Evolutionary conservation across 1,140 invertebrate species (phyloP), one percentile per base, ranked within the genome.

Genomic region (Chironomus striatipennis): DNA sequence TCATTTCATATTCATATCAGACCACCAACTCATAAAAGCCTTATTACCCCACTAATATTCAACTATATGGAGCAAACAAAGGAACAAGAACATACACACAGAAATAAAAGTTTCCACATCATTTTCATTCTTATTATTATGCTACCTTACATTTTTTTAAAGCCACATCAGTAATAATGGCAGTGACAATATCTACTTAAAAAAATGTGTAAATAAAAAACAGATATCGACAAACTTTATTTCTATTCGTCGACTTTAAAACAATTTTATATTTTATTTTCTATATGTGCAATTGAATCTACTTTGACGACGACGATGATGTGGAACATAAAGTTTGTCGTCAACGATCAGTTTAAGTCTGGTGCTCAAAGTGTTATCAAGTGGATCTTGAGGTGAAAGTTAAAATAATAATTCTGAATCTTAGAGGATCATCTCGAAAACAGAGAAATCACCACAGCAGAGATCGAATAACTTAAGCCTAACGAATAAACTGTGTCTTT

Each of bases 401-500:
- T 9, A 57, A 57, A 57, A 57, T 7, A 18, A 9, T 20, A 2
- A 20, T n/a, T n/a, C n/a, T n/a, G n/a, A n/a, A n/a, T n/a, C n/a
- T n/a, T n/a, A n/a, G n/a, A n/a, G n/a, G n/a, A n/a, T n/a, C n/a
- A n/a, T n/a, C n/a, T n/a, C n/a, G n/a, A 18, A 17, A 2, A 17
- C n/a, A 10, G 18, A 9, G 8, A 8, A 70, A 20, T 70, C 2
- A 8, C 20, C 9, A n/a, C 9, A 8, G 18, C 65, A 70, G 65
- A 70, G 18, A 70, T 70, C n/a, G 18, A 70, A 70, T 70, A 70
- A 70, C 65, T 70, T 70, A 70, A 70, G 65, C 65, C 65, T 20
- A 70, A 70, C 65, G 65, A 21, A 20, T 21, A 70, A 70, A 70
- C 47, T 57, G 47, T 57, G n/a, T 70, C 65, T 70, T 18, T 70